Conservation (phyloP, 2,113 vertebrate genomes). For the Passer domesticus region DNA sequence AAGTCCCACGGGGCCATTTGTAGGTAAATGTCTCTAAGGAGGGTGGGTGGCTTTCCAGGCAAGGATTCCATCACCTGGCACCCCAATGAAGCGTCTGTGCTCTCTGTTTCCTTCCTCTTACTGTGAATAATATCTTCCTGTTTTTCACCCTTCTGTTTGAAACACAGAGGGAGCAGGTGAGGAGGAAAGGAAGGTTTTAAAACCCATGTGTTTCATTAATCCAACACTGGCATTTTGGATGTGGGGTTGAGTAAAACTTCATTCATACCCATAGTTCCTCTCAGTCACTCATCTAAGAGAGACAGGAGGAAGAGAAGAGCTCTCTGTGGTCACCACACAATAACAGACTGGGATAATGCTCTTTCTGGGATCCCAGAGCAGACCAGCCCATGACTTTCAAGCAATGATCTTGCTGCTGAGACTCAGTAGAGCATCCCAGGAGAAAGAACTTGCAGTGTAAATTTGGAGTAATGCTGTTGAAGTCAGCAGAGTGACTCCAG, state of each 20-base stretch:
- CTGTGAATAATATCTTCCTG: conserved; percentile 18
- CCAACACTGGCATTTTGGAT: background rate
- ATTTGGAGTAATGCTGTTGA: background rate
- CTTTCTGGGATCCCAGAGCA: background rate
- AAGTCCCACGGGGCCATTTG: background rate
- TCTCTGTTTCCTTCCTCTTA: conserved; percentile 31
- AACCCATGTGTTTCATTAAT: background rate
- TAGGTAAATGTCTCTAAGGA: background rate
- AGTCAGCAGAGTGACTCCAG: background rate
- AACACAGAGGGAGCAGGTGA: conserved; percentile 38
- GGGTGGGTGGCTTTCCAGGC: background rate
- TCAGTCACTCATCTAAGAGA: background rate
- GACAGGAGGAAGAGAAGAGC: background rate
- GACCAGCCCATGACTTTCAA: background rate
- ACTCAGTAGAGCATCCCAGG: background rate
- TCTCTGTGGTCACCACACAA: background rate
- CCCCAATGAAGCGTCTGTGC: background rate
- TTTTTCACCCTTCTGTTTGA: conserved; percentile 49
- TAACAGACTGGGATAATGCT: background rate
- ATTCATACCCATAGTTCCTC: background rate
- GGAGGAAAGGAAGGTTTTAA: conserved; percentile 37
- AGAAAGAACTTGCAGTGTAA: background rate
- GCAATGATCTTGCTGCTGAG: background rate
- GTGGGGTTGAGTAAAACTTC: conserved; percentile 54
- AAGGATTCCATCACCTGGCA: background rate